Percentiles rank a stretch among this genome's conserved stretches.
Conservation (phyloP, 2,797 vertebrate species). For the Poeciliopsis paucimaculata region DNA sequence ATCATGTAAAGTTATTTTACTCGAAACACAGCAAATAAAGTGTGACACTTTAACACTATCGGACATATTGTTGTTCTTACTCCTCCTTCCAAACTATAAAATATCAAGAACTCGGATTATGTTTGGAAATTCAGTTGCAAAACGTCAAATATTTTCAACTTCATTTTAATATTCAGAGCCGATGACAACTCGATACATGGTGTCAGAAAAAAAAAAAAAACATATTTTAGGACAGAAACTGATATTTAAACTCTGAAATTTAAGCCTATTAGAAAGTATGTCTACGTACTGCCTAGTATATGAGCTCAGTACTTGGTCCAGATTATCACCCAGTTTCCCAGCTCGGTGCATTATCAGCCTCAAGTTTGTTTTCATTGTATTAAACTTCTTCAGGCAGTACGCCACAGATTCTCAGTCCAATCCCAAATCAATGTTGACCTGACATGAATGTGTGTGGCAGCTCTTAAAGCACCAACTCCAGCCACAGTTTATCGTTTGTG, state of each 20-base stretch:
- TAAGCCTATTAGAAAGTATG: neutral
- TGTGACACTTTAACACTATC: slow-evolving; percentile 35
- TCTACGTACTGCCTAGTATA: too few relatives aligned
- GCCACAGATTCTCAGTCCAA: neutral
- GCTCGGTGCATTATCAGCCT: neutral
- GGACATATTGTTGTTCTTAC: neutral
- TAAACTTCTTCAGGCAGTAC: neutral
- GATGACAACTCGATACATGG: neutral
- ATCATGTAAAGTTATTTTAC: slow-evolving; percentile 31
- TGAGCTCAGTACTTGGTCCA: neutral
- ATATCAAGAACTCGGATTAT: neutral
- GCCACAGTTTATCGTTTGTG: neutral
- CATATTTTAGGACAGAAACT: neutral
- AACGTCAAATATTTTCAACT: neutral
- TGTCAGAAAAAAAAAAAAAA: neutral
- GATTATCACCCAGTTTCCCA: neutral
- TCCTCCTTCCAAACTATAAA: slow-evolving; percentile 2
- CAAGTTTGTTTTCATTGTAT: neutral
- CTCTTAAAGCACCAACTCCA: neutral
- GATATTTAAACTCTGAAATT: neutral
- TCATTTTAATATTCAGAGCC: neutral
- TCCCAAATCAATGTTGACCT: neutral
- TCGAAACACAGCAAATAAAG: slow-evolving; percentile 59
- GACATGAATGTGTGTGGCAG: neutral
- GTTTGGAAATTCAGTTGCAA: neutral